Evolutionary conservation across 2,797 vertebrate species (phyloP).

Genomic region (Scomberomorus guttatus): DNA sequence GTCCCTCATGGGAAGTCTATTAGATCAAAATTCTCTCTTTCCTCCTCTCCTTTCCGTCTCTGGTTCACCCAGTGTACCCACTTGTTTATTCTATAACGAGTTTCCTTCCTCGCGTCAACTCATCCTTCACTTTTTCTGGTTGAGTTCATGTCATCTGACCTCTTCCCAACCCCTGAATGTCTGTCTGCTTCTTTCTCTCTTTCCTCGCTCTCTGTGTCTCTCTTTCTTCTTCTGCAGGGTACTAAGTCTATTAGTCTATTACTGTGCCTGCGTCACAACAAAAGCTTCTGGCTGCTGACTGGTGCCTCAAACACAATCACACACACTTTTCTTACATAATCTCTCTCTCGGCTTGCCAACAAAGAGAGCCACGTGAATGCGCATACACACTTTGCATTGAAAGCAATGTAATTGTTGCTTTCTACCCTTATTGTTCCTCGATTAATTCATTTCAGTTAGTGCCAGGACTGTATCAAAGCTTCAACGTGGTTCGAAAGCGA

Average conservation of each 20-base stretch:
- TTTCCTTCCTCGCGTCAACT: slow-evolving; percentile 23
- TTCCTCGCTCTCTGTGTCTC: background rate
- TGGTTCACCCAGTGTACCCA: slow-evolving; percentile 21
- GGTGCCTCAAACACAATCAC: slow-evolving; percentile 42
- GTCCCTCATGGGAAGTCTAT: slow-evolving; percentile 38
- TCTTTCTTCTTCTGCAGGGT: slow-evolving; percentile 36
- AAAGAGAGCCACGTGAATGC: slow-evolving; percentile 11
- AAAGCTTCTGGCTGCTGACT: slow-evolving; percentile 56
- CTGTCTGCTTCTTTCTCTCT: slow-evolving; percentile 5
- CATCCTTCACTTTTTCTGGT: slow-evolving; percentile 1
- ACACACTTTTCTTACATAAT: slow-evolving; percentile 50
- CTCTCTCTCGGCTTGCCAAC: slow-evolving; percentile 18
- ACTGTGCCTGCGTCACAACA: slow-evolving; percentile 56
- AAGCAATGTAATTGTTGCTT: background rate
- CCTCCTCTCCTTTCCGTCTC: slow-evolving; percentile 35
- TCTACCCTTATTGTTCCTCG: background rate
- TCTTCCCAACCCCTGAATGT: slow-evolving; percentile 16
- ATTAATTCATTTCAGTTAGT: background rate
- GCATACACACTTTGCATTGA: slow-evolving; percentile 18
- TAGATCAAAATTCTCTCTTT: slow-evolving; percentile 49
- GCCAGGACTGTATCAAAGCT: no score
- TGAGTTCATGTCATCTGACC: slow-evolving; percentile 39
- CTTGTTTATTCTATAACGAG: slow-evolving; percentile 60
- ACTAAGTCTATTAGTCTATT: slow-evolving; percentile 60
- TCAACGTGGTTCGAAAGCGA: background rate